A percentile compares a stretch with the other conserved stretches of the same genome.
phyloP scores from a whole-genome alignment of 2,797 vertebrate genomes.

The Furcifer pardalis region DNA sequence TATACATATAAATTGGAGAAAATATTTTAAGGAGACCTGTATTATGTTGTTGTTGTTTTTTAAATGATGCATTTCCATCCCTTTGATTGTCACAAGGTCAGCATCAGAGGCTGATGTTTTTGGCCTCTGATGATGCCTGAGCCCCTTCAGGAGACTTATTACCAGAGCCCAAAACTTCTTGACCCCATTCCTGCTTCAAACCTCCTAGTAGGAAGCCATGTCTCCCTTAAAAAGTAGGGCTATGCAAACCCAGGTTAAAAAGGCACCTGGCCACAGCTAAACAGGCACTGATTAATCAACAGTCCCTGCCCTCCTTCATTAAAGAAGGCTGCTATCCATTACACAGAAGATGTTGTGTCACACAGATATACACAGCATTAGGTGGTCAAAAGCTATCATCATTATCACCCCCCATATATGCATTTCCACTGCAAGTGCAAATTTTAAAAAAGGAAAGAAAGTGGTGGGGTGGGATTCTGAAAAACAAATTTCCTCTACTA shows the following conservation, averaged over 20 bases:
- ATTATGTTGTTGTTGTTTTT: no score
- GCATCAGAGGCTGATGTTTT: no score
- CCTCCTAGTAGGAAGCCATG: no score
- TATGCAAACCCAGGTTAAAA: not conserved
- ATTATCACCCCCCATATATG: conserved; percentile 35
- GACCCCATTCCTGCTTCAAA: no score
- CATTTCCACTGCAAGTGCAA: conserved; percentile 64
- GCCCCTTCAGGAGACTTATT: no score
- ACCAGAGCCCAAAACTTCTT: no score
- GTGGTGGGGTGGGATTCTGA: conserved; percentile 53
- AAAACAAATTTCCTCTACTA: conserved; percentile 56
- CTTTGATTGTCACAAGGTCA: no score
- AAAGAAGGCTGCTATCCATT: not conserved
- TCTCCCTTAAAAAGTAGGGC: not conserved
- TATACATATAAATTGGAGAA: no score
- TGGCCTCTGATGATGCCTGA: no score
- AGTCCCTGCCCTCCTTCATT: not conserved
- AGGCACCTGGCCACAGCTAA: not conserved
- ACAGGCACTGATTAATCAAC: not conserved
- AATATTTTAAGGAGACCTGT: no score
- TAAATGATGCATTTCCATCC: no score
- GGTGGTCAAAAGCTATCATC: not conserved
- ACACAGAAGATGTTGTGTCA: not conserved
- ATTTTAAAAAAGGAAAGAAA: conserved; percentile 65
- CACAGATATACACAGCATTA: not conserved